Percentiles rank a stretch among this genome's conserved stretches.
Evolutionary conservation across 2,113 vertebrate species (phyloP).

Genomic region (Mobula birostris): DNA sequence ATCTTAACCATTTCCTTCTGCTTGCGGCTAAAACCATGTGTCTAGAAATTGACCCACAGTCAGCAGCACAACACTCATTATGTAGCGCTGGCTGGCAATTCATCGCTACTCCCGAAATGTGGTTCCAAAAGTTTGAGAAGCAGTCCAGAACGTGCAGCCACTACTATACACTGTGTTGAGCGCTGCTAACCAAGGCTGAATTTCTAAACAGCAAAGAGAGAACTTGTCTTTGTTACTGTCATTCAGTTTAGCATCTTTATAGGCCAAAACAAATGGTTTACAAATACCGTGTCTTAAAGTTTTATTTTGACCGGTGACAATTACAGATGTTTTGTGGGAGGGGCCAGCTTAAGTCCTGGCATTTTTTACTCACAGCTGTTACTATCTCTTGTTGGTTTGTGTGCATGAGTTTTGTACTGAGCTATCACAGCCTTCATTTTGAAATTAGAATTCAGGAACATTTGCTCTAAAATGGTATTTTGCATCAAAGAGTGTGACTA

Average conservation of each 20-base stretch:
- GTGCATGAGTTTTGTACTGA: background rate
- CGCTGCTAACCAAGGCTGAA: too few relatives aligned
- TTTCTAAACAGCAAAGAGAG: too few relatives aligned
- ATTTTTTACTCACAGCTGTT: too few relatives aligned
- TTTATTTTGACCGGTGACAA: background rate
- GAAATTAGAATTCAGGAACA: background rate
- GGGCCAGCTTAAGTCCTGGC: background rate
- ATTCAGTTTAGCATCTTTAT: background rate
- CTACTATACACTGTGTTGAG: too few relatives aligned
- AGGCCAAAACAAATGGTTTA: background rate
- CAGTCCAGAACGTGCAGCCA: too few relatives aligned
- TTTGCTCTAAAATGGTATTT: slow-evolving; percentile 14
- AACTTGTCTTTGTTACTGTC: background rate
- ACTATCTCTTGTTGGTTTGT: background rate
- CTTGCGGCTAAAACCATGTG: background rate
- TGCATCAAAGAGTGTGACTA: background rate
- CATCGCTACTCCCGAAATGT: too few relatives aligned
- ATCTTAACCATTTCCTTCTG: slow-evolving; percentile 1
- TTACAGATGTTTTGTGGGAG: background rate
- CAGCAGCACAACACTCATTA: too few relatives aligned
- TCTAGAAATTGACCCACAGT: too few relatives aligned
- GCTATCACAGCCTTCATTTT: background rate
- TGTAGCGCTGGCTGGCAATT: too few relatives aligned
- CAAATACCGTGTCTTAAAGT: background rate
- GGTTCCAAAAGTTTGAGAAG: too few relatives aligned